Conservation (phyloP, 2,797 vertebrate genomes). For the Chrysocyon brachyurus region DNA sequence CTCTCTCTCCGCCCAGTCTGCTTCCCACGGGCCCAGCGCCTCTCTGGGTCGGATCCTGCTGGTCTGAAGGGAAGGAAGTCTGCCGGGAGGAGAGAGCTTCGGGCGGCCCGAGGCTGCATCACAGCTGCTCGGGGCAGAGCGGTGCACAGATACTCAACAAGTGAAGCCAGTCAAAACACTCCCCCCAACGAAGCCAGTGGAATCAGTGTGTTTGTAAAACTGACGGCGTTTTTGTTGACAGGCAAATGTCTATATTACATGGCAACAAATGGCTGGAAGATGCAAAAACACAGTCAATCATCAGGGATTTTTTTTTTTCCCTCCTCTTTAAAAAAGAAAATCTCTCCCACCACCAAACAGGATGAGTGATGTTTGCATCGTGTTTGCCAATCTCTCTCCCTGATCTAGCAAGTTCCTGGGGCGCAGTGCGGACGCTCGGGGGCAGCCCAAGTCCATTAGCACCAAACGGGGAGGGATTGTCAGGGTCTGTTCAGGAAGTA, state of each 20-base stretch:
- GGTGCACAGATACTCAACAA: not conserved
- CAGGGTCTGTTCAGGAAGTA: not conserved
- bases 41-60: fast-evolving
- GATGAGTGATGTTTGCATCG: not conserved
- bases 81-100: not conserved
- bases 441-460: not conserved
- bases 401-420: not conserved
- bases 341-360: not conserved
- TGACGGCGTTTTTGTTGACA: slow-evolving; percentile 66
- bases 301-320: not conserved
- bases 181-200: not conserved
- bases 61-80: not conserved
- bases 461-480: not conserved
- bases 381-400: not conserved
- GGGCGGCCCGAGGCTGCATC: not conserved
- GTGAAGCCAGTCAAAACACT: slow-evolving; percentile 48
- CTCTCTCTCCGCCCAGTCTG: not conserved
- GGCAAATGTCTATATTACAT: slow-evolving; percentile 71
- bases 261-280: slow-evolving; percentile 59
- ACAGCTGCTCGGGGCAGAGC: slow-evolving; percentile 48
- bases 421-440: not conserved
- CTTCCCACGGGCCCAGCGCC: not conserved
- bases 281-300: slow-evolving; percentile 67
- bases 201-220: slow-evolving; percentile 67
- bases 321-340: not conserved